Conservation (phyloP, 2,888 invertebrate genomes). For the Ametastegia equiseti region DNA sequence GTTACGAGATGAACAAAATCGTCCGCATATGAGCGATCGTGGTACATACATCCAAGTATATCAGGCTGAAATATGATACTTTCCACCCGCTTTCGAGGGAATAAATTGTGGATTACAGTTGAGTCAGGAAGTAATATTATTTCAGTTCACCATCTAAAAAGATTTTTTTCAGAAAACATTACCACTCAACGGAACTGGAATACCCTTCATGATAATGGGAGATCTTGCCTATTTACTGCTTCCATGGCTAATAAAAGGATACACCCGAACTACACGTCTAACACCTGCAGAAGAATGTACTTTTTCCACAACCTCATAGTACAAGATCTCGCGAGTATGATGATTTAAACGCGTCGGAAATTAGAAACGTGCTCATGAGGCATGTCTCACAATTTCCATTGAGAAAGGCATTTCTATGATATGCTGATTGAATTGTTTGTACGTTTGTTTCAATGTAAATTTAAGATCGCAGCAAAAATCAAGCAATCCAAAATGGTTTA, state of each 20-base stretch:
- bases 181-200: constrained; percentile 46
- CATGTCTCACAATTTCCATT: constrained; percentile 40
- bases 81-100: no score
- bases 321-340: constrained; percentile 23
- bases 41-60: no score
- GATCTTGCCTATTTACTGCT: constrained; percentile 58
- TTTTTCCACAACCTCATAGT: constrained; percentile 41
- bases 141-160: background rate
- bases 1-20: no score
- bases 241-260: constrained; percentile 58
- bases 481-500: background rate
- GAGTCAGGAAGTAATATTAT: no score
- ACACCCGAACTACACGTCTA: constrained; percentile 28
- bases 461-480: background rate
- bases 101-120: no score
- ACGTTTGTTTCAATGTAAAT: no score
- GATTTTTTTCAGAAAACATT: background rate
- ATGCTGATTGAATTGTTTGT: background rate
- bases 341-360: constrained; percentile 11
- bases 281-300: constrained; percentile 53
- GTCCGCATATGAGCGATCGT: no score
- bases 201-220: constrained; percentile 57
- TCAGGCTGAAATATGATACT: no score
- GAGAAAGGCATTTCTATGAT: background rate
- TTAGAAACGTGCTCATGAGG: constrained; percentile 38